Conservation (phyloP, 2,113 vertebrate species). For the Parus major region DNA sequence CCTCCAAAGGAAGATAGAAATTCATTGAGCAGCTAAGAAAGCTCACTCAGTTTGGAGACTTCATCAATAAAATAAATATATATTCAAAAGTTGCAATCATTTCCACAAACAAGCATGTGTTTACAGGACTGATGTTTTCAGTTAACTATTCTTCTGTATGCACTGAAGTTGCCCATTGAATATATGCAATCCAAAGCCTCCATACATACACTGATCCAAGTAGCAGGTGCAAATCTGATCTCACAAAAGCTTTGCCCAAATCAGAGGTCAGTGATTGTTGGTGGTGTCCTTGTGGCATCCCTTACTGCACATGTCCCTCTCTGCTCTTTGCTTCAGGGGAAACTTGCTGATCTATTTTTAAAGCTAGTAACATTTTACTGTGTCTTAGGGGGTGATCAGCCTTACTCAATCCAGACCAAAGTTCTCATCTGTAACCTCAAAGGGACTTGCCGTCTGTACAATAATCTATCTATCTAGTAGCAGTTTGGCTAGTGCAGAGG, state of each 20-base stretch:
- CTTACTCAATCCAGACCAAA: neutral
- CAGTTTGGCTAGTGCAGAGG: neutral
- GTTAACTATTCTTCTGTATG: neutral
- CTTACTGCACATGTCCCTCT: neutral
- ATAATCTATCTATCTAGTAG: neutral
- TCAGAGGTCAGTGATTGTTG: neutral
- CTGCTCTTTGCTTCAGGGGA: neutral
- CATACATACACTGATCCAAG: neutral
- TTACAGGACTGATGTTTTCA: neutral
- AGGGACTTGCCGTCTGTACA: neutral
- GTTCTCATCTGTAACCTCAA: neutral
- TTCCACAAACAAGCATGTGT: neutral
- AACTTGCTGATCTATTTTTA: neutral
- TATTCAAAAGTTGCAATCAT: neutral
- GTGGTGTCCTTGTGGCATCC: neutral
- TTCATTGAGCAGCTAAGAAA: neutral
- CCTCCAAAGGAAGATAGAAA: neutral
- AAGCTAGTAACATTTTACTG: neutral
- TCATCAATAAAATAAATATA: neutral
- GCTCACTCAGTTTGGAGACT: neutral
- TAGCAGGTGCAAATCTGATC: neutral
- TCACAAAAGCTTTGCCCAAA: neutral
- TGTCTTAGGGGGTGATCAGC: neutral
- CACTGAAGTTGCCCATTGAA: neutral
- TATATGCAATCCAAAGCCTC: neutral